A percentile compares a stretch with the other conserved stretches of the same genome.
phyloP scores from a whole-genome alignment of 2,888 invertebrate species.

The Eilema sororculum region DNA sequence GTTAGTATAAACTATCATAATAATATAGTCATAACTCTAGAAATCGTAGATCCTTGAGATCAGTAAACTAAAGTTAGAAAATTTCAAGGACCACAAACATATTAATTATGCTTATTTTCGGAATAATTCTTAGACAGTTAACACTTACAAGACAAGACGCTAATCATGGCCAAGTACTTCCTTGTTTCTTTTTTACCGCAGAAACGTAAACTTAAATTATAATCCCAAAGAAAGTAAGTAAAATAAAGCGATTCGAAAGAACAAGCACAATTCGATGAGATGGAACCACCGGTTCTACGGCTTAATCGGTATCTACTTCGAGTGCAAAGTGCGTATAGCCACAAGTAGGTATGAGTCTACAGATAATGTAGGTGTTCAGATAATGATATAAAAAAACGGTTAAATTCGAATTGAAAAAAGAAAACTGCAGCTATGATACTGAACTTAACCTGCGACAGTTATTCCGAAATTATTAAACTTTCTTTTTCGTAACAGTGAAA shows the following conservation, averaged over 20 bases:
- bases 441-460: no score
- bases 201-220: not conserved
- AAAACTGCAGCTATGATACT: not conserved
- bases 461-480: no score
- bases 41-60: not conserved
- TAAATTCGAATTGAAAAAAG: not conserved
- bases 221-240: constrained; percentile 31
- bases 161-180: no score
- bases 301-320: constrained; percentile 24
- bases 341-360: not conserved
- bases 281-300: constrained; percentile 22
- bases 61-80: no score
- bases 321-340: constrained; percentile 38
- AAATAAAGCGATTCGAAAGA: constrained; percentile 13
- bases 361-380: not conserved
- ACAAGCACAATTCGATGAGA: constrained; percentile 32
- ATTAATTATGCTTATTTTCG: not conserved
- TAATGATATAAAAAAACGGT: no score
- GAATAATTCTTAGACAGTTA: not conserved
- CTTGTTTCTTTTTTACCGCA: not conserved
- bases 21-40: no score
- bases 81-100: no score
- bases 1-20: not conserved
- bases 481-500: not conserved
- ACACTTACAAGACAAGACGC: no score